Evolutionary conservation across 2,888 invertebrate genomes (phyloP).

Genomic region (Clitarchus hookeri): DNA sequence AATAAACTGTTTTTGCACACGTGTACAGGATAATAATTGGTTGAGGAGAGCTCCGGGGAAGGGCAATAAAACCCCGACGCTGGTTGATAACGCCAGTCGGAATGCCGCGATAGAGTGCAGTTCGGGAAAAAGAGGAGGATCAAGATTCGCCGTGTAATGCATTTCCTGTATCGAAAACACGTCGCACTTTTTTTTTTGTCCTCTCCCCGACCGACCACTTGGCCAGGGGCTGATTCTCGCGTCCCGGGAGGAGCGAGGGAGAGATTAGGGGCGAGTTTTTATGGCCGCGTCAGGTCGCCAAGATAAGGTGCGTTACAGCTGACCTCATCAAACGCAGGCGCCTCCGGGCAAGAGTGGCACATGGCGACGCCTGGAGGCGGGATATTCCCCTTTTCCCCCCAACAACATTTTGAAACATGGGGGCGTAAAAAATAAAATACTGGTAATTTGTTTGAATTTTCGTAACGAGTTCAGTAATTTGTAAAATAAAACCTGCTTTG

Average conservation of each 20-base stretch:
- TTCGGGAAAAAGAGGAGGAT: not conserved
- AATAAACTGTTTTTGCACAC: not conserved
- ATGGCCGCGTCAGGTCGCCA: not conserved
- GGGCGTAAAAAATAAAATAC: too few relatives aligned
- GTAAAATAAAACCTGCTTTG: too few relatives aligned
- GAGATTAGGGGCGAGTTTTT: slow-evolving; percentile 2
- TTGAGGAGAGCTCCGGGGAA: not conserved
- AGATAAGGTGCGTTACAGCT: not conserved
- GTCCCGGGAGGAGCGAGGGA: not conserved
- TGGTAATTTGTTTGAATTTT: too few relatives aligned
- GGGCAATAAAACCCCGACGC: not conserved
- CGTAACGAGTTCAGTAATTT: too few relatives aligned
- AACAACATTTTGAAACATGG: too few relatives aligned
- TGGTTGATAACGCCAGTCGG: not conserved
- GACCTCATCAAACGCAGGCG: not conserved
- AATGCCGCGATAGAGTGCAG: too few relatives aligned
- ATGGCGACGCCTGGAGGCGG: not conserved
- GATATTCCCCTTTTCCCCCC: too few relatives aligned
- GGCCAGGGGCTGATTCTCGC: not conserved
- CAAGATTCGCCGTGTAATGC: not conserved
- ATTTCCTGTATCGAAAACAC: slow-evolving; percentile 9
- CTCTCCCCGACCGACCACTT: not conserved
- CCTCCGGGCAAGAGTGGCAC: not conserved
- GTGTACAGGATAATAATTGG: not conserved
- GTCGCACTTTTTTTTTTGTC: not conserved